Base-by-base conservation (phyloP, 1,140 invertebrate species). In the Drosophila mojavensis region DNA sequence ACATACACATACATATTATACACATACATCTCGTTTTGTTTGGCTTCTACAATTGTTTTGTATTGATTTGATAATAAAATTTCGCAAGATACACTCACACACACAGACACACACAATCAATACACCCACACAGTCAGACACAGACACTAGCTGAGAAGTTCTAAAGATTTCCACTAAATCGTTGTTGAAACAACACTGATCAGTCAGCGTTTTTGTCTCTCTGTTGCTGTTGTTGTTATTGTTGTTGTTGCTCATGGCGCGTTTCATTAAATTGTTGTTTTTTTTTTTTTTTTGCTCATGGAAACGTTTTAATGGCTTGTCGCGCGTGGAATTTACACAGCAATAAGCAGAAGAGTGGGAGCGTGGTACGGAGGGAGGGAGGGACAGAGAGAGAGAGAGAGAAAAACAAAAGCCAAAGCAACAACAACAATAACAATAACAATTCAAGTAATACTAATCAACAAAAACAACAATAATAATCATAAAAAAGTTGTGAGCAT, bases 291-390 rank as follows among this genome's bases (percentile, higher is more conserved):
- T 55, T 41, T 70, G 63, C 61, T 68, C 69, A 76, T 78, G 68
- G 75, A 83, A 80, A 83, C 66, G 71, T 67, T 81, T 88, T 88
- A 88, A 88, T 88, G 83, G 77, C 77, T 82, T 86, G 83, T 88
- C 82, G 82, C 82, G 82, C 80, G 82, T 76, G 72, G 79, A 86
- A 86, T 86, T 88, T 88, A 88, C 83, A 83, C 83, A 83, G 58
- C 50, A 75, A 62, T 65, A 43, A 61, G 53, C 54, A 69, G 51
- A 47, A 54, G 20, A 65, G 53, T 20, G 41, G 48, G 50, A 6
- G 43, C 2, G 43, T 7, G 43, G n/a, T 5, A 45, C 0, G 7
- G 43, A 45, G 41, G 0, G 41, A 33, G 30, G 6, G 3, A 43
- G 33, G 0, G 33, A 5, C 1, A 10, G n/a, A 11, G 11, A 6